Evolutionary conservation across 2,797 vertebrate species (phyloP).

Genomic region (Lateolabrax maculatus): DNA sequence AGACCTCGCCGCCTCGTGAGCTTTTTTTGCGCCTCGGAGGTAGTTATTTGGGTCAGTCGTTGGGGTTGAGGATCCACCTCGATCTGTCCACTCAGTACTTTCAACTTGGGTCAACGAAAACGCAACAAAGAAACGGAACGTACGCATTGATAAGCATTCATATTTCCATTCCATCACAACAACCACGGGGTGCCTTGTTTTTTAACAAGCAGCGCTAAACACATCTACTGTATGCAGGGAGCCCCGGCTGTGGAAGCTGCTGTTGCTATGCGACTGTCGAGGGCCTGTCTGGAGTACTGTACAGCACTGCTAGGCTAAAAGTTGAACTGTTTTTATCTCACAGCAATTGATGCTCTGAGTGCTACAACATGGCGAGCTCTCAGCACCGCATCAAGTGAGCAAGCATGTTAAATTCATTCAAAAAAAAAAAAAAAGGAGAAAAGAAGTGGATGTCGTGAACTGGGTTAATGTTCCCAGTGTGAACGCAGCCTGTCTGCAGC

Average conservation of each 20-base stretch:
- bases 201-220: conserved; percentile 37
- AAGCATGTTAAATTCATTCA: background rate
- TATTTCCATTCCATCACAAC: conserved; percentile 15
- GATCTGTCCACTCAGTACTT: conserved; percentile 20
- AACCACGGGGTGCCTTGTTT: background rate
- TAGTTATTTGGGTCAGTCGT: conserved; percentile 56
- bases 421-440: background rate
- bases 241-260: conserved; percentile 38
- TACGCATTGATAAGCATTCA: conserved; percentile 2
- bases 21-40: conserved; percentile 4
- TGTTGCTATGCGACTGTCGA: conserved; percentile 68
- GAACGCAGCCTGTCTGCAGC: background rate
- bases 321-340: conserved; percentile 33
- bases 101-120: background rate
- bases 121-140: background rate
- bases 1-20: conserved; percentile 29
- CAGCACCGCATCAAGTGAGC: background rate
- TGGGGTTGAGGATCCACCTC: conserved; percentile 26
- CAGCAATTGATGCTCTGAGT: conserved; percentile 3
- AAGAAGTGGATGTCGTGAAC: conserved; percentile 4
- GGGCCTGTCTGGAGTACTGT: conserved; percentile 23
- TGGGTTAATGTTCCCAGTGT: conserved; percentile 5
- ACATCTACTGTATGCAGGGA: conserved; percentile 14
- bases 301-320: conserved; percentile 24
- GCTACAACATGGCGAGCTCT: background rate